Evolutionary conservation across 1,140 invertebrate species (phyloP), one percentile per base, ranked within the genome.

Genomic region (Phocides pigmalion): DNA sequence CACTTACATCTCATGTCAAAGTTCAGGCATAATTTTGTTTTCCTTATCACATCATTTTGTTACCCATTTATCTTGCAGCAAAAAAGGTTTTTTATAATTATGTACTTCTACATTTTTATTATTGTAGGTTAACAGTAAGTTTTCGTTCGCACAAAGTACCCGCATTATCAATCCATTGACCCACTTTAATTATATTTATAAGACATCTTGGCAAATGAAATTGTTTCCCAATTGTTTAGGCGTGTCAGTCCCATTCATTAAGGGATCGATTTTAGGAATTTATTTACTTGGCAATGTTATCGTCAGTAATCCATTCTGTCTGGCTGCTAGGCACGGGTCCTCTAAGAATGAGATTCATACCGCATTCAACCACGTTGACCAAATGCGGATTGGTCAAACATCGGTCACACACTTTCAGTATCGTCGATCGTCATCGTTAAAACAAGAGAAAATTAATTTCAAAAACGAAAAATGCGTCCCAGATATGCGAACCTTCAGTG

Each of bases 181-280:
- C 53, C 53, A 56, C 14, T 56, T 50, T 20, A 42, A 16, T 44
- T 20, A 32, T 42, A 58, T 42, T 58, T 42, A 58, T 42, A 42
- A 44, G 41, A 19, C 41, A 58, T 32, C 41, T 58, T 58, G 54
- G 54, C 54, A 58, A 56, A 56, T 39, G 54, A 44, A 42, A 44
- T 28, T 44, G 53, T 58, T 58, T 58, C 39, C 39, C 53, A 16
- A 58, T 58, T 58, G 53, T 44, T 58, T 58, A 58, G 53, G 39
- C 22, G 53, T 58, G 39, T 28, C 41, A 44, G 14, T 4, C 14
- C 53, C 53, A 44, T 42, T 58, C 53, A 58, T 15, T 44, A 16
- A 44, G 39, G 2, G n/a, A 54, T 35, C 28, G 39, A 44, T 58
- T 28, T 58, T 16, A 56, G 22, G 12, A 16, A 28, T 44, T 58